Evolutionary conservation across 2,888 invertebrate genomes (phyloP), one percentile per base, ranked within the genome.

Genomic region (Heteromurus nitidus): DNA sequence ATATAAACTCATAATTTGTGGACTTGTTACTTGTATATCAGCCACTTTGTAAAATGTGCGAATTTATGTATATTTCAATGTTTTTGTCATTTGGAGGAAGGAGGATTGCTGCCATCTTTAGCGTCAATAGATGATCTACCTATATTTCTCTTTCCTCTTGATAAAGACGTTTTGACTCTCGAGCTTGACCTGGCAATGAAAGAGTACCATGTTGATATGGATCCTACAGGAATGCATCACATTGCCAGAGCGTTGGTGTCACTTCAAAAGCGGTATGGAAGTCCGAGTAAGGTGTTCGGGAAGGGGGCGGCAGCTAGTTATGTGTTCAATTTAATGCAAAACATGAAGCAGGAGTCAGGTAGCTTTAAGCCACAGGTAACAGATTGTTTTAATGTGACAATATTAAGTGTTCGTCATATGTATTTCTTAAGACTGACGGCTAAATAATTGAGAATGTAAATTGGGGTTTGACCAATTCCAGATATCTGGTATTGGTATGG

Each of bases 121-220:
- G 92, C 92, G 0, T 91, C 93, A 20, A 92, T 95, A 31, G 94
- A 95, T 87, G 96, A 97, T 90, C 94, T 97, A 87, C 92, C 93
- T 80, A 95, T 97, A 89, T 94, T 96, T 87, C 92, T 98, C 55
- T 95, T 96, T 88, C 97, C 97, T 0, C 93, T 98, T 88, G 98
- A 98, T 88, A 94, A 93, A 88, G 98, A 98, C 90, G 91, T 98
- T 11, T 92, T 98, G 87, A 97, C 98, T 0, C 94, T 98, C 93
- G 98, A 98, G 90, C 91, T 95, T 85, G 93, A 93, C 31, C 92
- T 93, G 88, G 93, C 95, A 22, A 96, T 93, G 87, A 89, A 93
- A 90, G 98, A 98, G 89, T 95, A 94, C 88, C 92, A 94, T 83
- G 90, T 98, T 76, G 96, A 98, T 89, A 95, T 95, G 85, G 98